phyloP scores from a whole-genome alignment of 2,113 vertebrate species.

The Solea solea region DNA sequence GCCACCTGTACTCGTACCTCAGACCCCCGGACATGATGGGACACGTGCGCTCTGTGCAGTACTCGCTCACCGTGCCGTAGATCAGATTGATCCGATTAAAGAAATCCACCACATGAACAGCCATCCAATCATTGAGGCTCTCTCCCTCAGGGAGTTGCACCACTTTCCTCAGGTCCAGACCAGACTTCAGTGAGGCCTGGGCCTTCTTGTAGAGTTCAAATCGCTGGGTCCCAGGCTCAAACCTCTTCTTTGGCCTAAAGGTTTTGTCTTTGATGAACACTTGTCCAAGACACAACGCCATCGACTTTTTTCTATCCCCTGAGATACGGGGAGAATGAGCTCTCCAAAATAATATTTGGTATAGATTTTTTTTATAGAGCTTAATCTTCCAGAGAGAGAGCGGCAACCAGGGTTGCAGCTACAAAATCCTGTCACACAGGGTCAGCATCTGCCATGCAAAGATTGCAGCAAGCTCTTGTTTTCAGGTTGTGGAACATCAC shows the following conservation, averaged over 20 bases:
- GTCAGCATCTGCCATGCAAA: constrained; percentile 36
- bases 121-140: constrained; percentile 94
- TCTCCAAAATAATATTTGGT: constrained; percentile 47
- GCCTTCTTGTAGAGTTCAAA: constrained; percentile 98
- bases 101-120: constrained; percentile 97
- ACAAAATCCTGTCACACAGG: constrained; percentile 37
- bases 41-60: constrained; percentile 90
- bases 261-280: constrained; percentile 99
- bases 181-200: constrained; percentile 95
- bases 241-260: constrained; percentile 92
- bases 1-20: constrained; percentile 96
- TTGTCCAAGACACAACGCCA: constrained; percentile 96
- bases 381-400: constrained; percentile 28
- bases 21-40: constrained; percentile 96
- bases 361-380: constrained; percentile 22
- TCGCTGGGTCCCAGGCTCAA: constrained; percentile 94
- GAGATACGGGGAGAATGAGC: constrained; percentile 35
- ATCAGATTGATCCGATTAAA: constrained; percentile 98
- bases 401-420: constrained; percentile 17
- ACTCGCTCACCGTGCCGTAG: constrained; percentile 97
- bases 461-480: constrained; percentile 34
- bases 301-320: constrained; percentile 64
- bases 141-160: constrained; percentile 92
- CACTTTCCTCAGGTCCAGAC: constrained; percentile 92
- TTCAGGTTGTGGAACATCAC: constrained; percentile 4